Percentiles rank a stretch among this genome's conserved stretches.
Conservation (phyloP, 2,888 invertebrate genomes). For the Drosophila paramelanica region DNA sequence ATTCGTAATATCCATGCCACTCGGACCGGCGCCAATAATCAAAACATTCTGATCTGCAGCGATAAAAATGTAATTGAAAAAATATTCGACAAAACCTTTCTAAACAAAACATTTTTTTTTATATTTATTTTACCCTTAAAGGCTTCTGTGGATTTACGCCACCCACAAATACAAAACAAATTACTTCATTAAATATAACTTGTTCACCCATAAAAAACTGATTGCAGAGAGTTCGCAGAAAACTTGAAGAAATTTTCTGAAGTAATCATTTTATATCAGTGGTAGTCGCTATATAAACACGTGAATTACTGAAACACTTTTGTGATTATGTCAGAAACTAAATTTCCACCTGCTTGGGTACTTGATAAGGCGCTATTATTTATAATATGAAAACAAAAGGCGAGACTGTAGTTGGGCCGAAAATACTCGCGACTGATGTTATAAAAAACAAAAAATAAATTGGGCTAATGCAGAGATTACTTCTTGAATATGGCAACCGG, state of each 20-base stretch:
- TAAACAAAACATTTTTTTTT: too few species aligned
- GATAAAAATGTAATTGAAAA: not conserved
- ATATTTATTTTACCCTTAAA: not conserved
- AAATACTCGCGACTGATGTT: slow-evolving; percentile 3
- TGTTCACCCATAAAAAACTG: slow-evolving; percentile 1
- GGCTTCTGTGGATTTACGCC: too few species aligned
- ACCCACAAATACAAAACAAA: too few species aligned
- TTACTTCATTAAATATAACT: not conserved
- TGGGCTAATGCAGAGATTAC: not conserved
- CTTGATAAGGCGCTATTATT: slow-evolving; percentile 37
- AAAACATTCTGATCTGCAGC: slow-evolving; percentile 88
- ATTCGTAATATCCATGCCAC: slow-evolving; percentile 91
- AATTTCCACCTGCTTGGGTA: slow-evolving; percentile 9
- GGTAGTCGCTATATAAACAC: slow-evolving; percentile 25
- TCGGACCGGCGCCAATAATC: slow-evolving; percentile 94
- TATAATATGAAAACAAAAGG: slow-evolving; percentile 9
- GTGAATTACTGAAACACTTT: slow-evolving; percentile 16
- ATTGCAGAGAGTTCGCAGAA: not conserved
- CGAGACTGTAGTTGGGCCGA: slow-evolving; percentile 22
- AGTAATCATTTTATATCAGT: slow-evolving; percentile 15
- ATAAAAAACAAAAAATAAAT: not conserved
- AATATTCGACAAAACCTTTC: not conserved
- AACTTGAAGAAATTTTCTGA: slow-evolving; percentile 1
- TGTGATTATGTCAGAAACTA: slow-evolving; percentile 25
- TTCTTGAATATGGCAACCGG: too few species aligned